Evolutionary conservation across 2,888 invertebrate genomes (phyloP).

Genomic region (Trichacis sp.): DNA sequence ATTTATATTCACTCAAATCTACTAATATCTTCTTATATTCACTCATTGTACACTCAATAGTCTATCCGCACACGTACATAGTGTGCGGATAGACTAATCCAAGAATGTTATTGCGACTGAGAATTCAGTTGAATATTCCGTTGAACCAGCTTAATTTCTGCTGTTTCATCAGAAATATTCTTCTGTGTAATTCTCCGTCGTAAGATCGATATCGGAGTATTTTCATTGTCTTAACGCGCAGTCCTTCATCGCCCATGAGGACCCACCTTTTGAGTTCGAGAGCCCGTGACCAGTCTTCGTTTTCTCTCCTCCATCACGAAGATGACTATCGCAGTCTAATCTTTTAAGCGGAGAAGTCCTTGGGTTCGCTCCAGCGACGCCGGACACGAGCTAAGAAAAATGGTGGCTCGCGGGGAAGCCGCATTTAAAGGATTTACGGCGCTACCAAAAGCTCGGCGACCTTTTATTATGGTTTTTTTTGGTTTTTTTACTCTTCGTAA

Average conservation of each 20-base stretch:
- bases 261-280: conserved; percentile 16
- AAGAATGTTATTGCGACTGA: too few species aligned
- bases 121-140: too few species aligned
- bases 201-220: conserved; percentile 38
- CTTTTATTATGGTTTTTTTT: conserved; percentile 8
- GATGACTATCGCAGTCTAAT: conserved; percentile 46
- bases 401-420: conserved; percentile 40
- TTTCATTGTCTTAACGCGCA: conserved; percentile 42
- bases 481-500: conserved; percentile 4
- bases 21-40: too few species aligned
- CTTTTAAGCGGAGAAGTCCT: conserved; percentile 37
- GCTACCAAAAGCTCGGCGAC: conserved; percentile 34
- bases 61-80: too few species aligned
- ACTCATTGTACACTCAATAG: too few species aligned
- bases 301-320: conserved; percentile 38
- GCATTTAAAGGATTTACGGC: conserved; percentile 68
- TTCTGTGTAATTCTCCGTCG: too few species aligned
- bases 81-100: too few species aligned
- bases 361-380: conserved; percentile 27
- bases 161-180: too few species aligned
- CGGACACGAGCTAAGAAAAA: conserved; percentile 45
- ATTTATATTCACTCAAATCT: too few species aligned
- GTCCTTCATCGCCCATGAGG: conserved; percentile 32
- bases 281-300: conserved; percentile 22
- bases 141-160: too few species aligned